Evolutionary conservation across 2,113 vertebrate species (phyloP), one percentile per base, ranked within the genome.

Genomic region (Anolis sagrei): DNA sequence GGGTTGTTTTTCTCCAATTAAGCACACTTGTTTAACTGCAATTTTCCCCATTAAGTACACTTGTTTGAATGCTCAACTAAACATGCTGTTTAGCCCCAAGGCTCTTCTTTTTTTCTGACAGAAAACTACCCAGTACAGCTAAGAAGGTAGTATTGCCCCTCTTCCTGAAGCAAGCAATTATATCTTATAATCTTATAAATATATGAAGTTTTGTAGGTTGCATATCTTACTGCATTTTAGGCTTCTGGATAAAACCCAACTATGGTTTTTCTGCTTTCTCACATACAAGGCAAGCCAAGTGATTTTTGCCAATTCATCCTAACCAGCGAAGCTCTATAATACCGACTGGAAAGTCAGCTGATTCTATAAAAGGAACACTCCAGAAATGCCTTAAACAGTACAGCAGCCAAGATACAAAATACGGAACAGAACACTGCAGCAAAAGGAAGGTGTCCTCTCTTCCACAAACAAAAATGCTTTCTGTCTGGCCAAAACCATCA

Each of bases 401-500:
- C 54, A 58, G 11, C 54, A 58, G 54, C 54, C 16, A 18, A 18
- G 11, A 58, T 18, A 58, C 54, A 58, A 58, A 58, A 18, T 58
- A 49, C 13, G 10, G 39, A 7, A 39, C 21, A n/a, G 64, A 48
- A 68, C n/a, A 29, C 9, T 69, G 32, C 13, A 81, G 48, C n/a
- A 68, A 81, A 69, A 25, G 19, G 23, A 69, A 27, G 19, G 9
- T 11, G 23, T 69, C 11, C 18, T 0, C 9, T 64, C 64, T 48
- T n/a, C 11, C 39, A 68, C 10, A 10, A 69, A 27, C 29, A 32
- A 39, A 81, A 81, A 10, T 21, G 21, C 9, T 81, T 51, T 51
- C 79, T 81, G 64, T 44, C 70, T 72, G 19, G n/a, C 25, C 32
- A 72, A 72, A 72, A 32, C 68, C 80, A 73, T 25, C 48, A 82